Percentiles rank a stretch among this genome's conserved stretches.
These are phyloP conservation scores for Drosophila pegasa DNA, from an alignment of 2,888 invertebrate species.

Conservation along the genomic window DNA sequence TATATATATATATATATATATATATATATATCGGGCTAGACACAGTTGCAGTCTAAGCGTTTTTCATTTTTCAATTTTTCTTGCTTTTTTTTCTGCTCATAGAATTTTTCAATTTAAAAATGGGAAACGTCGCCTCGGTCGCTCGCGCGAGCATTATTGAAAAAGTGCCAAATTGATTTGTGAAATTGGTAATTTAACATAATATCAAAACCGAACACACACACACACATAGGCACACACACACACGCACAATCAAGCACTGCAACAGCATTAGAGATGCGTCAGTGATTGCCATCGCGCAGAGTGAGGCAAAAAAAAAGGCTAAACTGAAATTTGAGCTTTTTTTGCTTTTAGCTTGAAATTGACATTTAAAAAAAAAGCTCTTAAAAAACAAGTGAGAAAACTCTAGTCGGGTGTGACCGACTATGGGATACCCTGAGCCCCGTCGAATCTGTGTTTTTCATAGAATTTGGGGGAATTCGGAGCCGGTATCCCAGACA, in stretches of 20 bases:
- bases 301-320: background rate
- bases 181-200: constrained; percentile 69
- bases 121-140: constrained; percentile 28
- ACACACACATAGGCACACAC: background rate
- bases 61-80: constrained; percentile 10
- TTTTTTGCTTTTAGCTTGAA: background rate
- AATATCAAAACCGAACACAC: constrained; percentile 37
- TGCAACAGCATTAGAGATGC: constrained; percentile 38
- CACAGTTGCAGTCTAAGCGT: constrained; percentile 43
- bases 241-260: constrained; percentile 3
- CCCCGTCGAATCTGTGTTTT: too few species aligned
- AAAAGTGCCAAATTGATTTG: constrained; percentile 63
- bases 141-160: constrained; percentile 39
- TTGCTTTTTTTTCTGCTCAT: constrained; percentile 28
- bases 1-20: background rate
- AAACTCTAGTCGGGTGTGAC: too few species aligned
- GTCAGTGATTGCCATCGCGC: background rate
- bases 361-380: background rate
- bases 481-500: too few species aligned
- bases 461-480: too few species aligned
- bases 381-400: too few species aligned
- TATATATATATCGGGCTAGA: constrained; percentile 4
- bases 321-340: background rate
- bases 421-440: too few species aligned
- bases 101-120: constrained; percentile 71